phyloP scores from a whole-genome alignment of 2,797 vertebrate species.

The Danio tinwini region DNA sequence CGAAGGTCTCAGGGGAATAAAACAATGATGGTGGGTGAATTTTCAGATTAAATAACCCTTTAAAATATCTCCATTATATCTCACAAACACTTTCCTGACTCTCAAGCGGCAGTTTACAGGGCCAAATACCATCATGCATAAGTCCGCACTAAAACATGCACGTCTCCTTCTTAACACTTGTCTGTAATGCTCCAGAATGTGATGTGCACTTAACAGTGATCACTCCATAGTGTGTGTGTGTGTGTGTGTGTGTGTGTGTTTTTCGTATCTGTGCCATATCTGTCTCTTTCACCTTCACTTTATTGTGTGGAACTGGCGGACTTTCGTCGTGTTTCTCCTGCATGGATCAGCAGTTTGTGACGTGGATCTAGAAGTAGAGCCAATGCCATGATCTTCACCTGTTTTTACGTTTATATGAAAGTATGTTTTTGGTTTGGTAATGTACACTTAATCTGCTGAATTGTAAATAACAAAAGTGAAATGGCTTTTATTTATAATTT shows the following conservation, averaged over 20 bases:
- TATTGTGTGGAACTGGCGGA: conserved; percentile 24
- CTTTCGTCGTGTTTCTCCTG: conserved; percentile 57
- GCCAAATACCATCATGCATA: conserved; percentile 32
- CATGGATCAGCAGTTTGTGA: conserved; percentile 64
- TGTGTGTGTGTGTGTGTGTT: conserved; percentile 39
- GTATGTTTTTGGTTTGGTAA: conserved; percentile 59
- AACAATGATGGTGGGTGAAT: no score
- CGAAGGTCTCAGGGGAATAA: no score
- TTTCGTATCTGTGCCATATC: conserved; percentile 63
- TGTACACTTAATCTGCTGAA: conserved; percentile 54
- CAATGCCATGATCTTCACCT: conserved; percentile 54
- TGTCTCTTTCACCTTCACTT: conserved; percentile 31
- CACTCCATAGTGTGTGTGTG: conserved; percentile 2
- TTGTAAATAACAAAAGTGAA: conserved; percentile 75
- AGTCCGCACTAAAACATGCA: not conserved
- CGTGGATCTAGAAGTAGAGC: conserved; percentile 50
- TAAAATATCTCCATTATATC: no score
- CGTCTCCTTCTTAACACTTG: conserved; percentile 27
- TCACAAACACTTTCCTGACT: not conserved
- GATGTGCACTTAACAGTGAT: conserved; percentile 43
- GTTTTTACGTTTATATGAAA: conserved; percentile 58
- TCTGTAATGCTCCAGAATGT: conserved; percentile 59
- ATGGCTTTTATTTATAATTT: conserved; percentile 78
- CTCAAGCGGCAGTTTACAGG: conserved; percentile 17
- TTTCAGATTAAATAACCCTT: no score